phyloP scores from a whole-genome alignment of 2,888 invertebrate genomes.

The Seladonia tumulorum region DNA sequence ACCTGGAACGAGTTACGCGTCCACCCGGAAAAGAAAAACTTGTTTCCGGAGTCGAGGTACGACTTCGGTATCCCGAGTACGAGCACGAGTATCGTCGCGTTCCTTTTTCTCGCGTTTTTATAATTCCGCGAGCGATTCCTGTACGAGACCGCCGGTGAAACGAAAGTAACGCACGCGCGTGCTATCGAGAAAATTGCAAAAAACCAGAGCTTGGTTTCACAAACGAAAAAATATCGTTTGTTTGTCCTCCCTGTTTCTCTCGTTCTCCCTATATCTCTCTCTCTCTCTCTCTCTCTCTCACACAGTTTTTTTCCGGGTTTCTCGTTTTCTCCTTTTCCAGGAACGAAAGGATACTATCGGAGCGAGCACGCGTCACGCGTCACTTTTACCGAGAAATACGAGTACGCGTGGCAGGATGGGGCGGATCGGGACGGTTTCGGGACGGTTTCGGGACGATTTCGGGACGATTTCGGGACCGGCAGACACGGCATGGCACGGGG shows the following conservation, averaged over 20 bases:
- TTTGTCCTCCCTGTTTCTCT: not conserved
- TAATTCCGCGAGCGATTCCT: not conserved
- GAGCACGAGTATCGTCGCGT: not conserved
- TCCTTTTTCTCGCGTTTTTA: slow-evolving; percentile 1
- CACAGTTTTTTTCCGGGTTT: not conserved
- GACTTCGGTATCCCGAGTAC: not conserved
- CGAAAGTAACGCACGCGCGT: not conserved
- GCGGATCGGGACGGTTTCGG: not conserved
- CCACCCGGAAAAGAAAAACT: not conserved
- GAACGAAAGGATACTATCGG: not conserved
- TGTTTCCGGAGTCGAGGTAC: not conserved
- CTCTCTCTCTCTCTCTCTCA: not conserved
- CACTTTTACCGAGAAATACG: slow-evolving; percentile 8
- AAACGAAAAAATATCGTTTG: not conserved
- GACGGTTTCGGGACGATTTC: not conserved
- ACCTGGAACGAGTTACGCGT: not conserved
- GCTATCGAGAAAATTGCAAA: slow-evolving; percentile 6
- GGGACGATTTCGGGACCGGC: not conserved
- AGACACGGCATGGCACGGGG: not conserved
- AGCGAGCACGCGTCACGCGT: slow-evolving; percentile 28
- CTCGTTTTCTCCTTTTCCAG: not conserved
- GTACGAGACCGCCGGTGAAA: not conserved
- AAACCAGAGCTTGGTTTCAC: not conserved
- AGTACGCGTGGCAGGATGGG: not conserved
- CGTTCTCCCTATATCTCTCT: not conserved